phyloP scores from a whole-genome alignment of 2,113 vertebrate species.

The Nestor notabilis region DNA sequence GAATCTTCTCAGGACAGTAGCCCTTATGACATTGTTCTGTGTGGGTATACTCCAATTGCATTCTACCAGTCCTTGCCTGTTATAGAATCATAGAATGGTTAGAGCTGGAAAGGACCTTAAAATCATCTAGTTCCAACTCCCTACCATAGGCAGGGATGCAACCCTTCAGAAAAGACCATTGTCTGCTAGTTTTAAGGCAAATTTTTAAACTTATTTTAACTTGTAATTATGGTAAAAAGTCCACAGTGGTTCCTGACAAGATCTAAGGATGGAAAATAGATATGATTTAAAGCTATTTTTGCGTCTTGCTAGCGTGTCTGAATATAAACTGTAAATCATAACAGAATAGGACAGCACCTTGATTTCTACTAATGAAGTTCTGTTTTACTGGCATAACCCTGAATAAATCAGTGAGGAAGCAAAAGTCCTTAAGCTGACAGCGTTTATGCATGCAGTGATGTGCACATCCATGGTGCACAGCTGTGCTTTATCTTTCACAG shows the following conservation, averaged over 20 bases:
- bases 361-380: not conserved
- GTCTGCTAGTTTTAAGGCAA: not conserved
- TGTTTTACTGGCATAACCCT: not conserved
- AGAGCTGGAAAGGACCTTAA: no score
- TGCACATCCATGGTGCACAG: not conserved
- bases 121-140: no score
- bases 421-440: not conserved
- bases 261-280: not conserved
- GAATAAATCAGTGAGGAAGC: not conserved
- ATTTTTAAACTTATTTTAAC: not conserved
- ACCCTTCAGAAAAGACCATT: not conserved
- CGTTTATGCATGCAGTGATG: not conserved
- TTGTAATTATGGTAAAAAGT: not conserved
- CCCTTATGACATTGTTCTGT: not conserved
- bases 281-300: not conserved
- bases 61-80: not conserved
- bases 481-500: not conserved
- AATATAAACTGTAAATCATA: not conserved
- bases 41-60: not conserved
- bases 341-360: not conserved
- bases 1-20: not conserved
- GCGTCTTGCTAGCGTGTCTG: not conserved
- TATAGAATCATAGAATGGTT: no score
- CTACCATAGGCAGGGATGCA: no score
- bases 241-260: not conserved